Conservation (phyloP, 2,113 vertebrate species). For the Circaetus gallicus region DNA sequence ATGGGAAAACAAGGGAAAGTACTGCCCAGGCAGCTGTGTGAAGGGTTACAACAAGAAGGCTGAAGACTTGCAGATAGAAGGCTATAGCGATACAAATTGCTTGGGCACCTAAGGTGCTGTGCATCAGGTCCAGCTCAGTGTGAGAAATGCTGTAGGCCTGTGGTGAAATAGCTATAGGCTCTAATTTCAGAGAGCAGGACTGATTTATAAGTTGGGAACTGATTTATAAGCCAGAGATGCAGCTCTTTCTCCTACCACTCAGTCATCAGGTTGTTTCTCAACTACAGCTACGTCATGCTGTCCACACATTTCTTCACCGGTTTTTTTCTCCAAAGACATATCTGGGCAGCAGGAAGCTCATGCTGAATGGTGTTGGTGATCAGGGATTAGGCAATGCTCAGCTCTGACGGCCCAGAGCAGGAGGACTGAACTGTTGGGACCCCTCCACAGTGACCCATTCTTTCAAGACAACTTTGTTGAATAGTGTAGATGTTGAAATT, state of each 20-base stretch:
- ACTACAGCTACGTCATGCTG: background rate
- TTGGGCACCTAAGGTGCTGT: background rate
- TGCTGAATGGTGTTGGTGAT: background rate
- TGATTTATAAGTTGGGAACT: background rate
- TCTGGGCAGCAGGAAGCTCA: background rate
- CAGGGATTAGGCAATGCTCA: background rate
- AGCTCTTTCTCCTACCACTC: background rate
- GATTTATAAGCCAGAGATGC: background rate
- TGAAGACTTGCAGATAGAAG: background rate
- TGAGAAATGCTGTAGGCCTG: background rate
- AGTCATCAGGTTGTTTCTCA: background rate
- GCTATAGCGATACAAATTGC: rapidly evolving
- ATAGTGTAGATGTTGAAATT: background rate
- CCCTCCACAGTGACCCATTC: background rate
- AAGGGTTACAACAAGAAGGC: too few species aligned
- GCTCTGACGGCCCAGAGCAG: background rate
- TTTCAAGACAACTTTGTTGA: background rate
- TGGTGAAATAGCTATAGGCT: background rate
- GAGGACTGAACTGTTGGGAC: background rate
- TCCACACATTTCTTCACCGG: background rate
- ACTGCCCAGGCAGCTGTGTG: too few species aligned
- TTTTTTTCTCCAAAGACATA: background rate
- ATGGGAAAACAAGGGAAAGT: too few species aligned
- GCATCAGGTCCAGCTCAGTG: too few species aligned
- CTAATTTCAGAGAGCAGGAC: background rate